Conservation (phyloP, 2,888 invertebrate genomes). For the Agrotis ipsilon region DNA sequence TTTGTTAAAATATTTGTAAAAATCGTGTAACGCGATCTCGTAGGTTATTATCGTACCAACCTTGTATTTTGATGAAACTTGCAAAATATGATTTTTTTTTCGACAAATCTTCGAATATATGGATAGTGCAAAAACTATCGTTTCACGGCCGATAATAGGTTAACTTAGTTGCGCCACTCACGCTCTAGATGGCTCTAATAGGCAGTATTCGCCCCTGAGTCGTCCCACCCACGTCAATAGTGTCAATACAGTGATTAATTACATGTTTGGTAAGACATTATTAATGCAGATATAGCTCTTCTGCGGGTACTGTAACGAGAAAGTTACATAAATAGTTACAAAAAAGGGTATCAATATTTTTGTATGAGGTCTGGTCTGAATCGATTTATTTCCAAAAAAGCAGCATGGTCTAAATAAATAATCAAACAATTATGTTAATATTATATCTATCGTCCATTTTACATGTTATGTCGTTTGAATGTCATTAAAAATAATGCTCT, state of each 20-base stretch:
- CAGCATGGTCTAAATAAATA: no score
- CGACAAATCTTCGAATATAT: neutral
- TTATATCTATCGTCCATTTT: no score
- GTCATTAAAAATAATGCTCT: no score
- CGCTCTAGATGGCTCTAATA: conserved; percentile 34
- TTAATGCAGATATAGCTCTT: conserved; percentile 1
- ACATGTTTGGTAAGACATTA: conserved; percentile 14
- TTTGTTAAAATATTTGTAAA: conserved; percentile 20
- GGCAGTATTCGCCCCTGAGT: neutral
- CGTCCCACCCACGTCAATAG: conserved; percentile 6
- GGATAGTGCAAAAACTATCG: conserved; percentile 21
- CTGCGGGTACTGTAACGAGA: neutral
- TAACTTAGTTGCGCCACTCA: conserved; percentile 13
- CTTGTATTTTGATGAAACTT: conserved; percentile 11
- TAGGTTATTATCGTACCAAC: neutral
- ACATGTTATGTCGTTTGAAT: no score
- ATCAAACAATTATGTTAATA: no score
- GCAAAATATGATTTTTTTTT: neutral
- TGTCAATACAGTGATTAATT: conserved; percentile 38
- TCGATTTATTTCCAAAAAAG: no score
- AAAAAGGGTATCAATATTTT: no score
- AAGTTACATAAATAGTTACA: neutral
- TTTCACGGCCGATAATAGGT: conserved; percentile 32
- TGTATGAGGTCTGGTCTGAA: no score
- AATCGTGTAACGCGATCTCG: neutral